These are phyloP conservation scores for Macroteleia sp. DNA, from an alignment of 2,888 invertebrate genomes.

Conservation along the genomic window DNA sequence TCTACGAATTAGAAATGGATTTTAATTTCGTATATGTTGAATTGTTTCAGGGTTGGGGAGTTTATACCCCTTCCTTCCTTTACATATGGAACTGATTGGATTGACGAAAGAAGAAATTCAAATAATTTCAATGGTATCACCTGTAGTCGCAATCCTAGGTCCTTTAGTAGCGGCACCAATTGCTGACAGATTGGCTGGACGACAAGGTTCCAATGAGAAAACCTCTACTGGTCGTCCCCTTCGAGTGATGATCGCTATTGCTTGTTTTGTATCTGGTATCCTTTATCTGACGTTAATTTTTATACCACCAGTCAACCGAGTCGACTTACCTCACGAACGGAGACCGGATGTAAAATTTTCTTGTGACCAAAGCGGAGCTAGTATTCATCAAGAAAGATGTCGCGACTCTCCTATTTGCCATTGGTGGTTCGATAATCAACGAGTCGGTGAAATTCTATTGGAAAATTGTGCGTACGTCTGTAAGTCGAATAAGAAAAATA, in stretches of 20 bases:
- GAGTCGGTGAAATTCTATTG: too few relatives aligned
- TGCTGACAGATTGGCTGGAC: slow-evolving; percentile 88
- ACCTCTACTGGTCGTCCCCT: slow-evolving; percentile 87
- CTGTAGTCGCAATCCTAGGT: slow-evolving; percentile 91
- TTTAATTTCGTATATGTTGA: too few relatives aligned
- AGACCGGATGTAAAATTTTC: slow-evolving; percentile 89
- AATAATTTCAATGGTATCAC: slow-evolving; percentile 88
- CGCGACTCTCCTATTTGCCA: too few relatives aligned
- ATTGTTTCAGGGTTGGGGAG: slow-evolving; percentile 91
- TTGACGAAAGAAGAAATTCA: slow-evolving; percentile 90
- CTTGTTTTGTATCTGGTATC: slow-evolving; percentile 88
- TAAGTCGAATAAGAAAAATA: too few relatives aligned
- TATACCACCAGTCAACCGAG: slow-evolving; percentile 88
- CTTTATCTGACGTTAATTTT: slow-evolving; percentile 88
- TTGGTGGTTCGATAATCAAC: too few relatives aligned
- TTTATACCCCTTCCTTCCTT: slow-evolving; percentile 91
- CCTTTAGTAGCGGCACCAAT: slow-evolving; percentile 91
- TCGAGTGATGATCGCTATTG: slow-evolving; percentile 88
- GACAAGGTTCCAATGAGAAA: slow-evolving; percentile 82
- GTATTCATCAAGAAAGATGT: too few relatives aligned
- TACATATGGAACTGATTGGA: slow-evolving; percentile 90
- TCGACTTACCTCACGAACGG: slow-evolving; percentile 85
- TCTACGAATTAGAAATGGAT: too few relatives aligned
- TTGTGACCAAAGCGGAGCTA: too few relatives aligned
- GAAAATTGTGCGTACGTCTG: too few relatives aligned